Base-by-base conservation (phyloP, 2,888 invertebrate genomes). In the Xestobium rufovillosum region DNA sequence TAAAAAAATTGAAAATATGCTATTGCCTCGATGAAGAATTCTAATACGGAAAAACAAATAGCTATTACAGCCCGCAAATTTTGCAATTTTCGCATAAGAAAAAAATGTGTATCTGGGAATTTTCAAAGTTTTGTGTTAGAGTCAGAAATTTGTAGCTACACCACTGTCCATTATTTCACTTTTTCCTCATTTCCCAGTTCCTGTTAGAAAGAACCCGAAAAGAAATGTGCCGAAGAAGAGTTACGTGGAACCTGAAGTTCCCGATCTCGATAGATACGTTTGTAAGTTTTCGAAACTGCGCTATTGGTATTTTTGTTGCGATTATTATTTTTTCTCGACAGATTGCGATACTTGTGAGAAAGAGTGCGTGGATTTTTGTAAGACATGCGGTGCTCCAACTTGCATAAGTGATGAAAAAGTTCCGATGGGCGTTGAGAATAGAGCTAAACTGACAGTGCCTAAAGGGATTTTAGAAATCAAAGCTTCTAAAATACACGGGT, bases 401-500 rank as follows among this genome's bases (percentile, higher is more conserved):
- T 31, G 29, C n/a, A 28, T 52, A 8, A 31, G 40, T 19, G 48
- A 49, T 33, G 36, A 27, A 15, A 36, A 38, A 1, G 45, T 49
- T 2, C 37, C 39, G 2, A 36, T 44, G 32, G 50, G 49, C 3
- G 36, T 32, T 3, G 38, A 39, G 14, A 42, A 47, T 13, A 35
- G 56, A 6, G 54, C 54, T 2, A 42, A 26, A n/a, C 39, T 48
- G 23, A 56, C 56, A 1, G 36, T 45, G 4, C 56, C 54, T 2
- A 36, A 38, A 1, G 39, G 39, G 11, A 31, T 26, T 12, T 26
- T 56, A 19, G 43, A 41, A 16, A 44, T 56, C 3, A 38, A 40
- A 4, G 40, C 32, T 4, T 52, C 52, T 2, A 25, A 26, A 2
- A 49, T 54, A 9, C 48, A 51, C 26, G 52, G 53, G 3, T 43